Conservation (phyloP, 2,888 invertebrate species). For the Clepsis dumicolana region DNA sequence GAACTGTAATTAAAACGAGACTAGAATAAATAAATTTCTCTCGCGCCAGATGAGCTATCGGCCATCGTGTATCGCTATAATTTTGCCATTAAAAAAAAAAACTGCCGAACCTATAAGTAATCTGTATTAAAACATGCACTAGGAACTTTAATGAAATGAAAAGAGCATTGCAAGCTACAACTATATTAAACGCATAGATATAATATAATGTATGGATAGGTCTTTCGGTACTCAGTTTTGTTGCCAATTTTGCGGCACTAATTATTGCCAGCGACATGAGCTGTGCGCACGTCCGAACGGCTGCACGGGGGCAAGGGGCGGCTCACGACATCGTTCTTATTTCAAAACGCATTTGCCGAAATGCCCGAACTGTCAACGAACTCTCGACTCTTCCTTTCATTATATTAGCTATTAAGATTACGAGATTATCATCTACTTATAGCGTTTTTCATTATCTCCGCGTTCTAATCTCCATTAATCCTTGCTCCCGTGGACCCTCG, state of each 20-base stretch:
- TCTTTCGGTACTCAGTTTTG: too few species aligned
- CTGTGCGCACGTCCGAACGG: too few species aligned
- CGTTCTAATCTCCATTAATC: slow-evolving; percentile 28
- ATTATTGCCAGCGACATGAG: too few species aligned
- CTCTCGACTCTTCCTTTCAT: not conserved
- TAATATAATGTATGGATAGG: too few species aligned
- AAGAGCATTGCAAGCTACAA: too few species aligned
- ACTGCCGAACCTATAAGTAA: too few species aligned
- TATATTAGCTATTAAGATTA: slow-evolving; percentile 9
- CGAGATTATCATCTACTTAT: slow-evolving; percentile 24
- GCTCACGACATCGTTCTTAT: too few species aligned
- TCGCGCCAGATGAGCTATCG: not conserved
- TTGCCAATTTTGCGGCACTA: too few species aligned
- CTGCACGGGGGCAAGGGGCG: too few species aligned
- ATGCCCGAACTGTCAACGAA: not conserved
- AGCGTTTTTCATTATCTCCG: slow-evolving; percentile 30
- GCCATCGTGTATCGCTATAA: slow-evolving; percentile 5
- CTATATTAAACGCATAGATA: too few species aligned
- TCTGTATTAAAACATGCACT: too few species aligned
- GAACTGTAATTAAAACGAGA: slow-evolving; percentile 15
- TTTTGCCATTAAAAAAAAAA: not conserved
- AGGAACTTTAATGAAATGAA: too few species aligned
- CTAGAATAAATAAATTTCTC: slow-evolving; percentile 23
- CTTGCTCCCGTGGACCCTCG: slow-evolving; percentile 18
- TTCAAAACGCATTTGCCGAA: not conserved